These are phyloP conservation scores for Cirrhinus mrigala DNA, from an alignment of 2,797 vertebrate genomes.

Conservation along the genomic window DNA sequence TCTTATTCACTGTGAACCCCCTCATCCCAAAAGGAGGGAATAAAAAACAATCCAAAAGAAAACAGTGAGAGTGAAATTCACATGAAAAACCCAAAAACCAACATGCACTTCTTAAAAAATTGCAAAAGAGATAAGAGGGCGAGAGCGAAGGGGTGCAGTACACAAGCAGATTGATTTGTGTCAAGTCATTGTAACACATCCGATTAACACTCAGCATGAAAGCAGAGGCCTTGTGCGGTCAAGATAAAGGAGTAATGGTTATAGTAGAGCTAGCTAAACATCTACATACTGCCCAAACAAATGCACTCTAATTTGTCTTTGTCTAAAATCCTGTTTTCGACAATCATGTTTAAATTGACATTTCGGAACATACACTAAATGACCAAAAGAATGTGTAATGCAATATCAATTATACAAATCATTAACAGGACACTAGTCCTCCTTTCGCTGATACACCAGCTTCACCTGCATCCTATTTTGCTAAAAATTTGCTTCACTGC, in stretches of 20 bases:
- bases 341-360: not conserved
- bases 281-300: constrained; percentile 20
- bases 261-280: constrained; percentile 20
- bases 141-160: constrained; percentile 15
- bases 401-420: not conserved
- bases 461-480: not conserved
- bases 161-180: not conserved
- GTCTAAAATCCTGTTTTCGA: not conserved
- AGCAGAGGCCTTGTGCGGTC: constrained; percentile 5
- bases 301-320: not conserved
- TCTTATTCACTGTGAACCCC: not conserved
- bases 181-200: constrained; percentile 1
- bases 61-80: not conserved
- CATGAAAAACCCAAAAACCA: not conserved
- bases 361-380: constrained; percentile 3
- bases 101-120: constrained; percentile 2
- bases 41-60: not conserved
- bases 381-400: not conserved
- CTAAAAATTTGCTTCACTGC: not conserved
- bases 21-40: not conserved
- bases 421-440: not conserved
- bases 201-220: constrained; percentile 22
- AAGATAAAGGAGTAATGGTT: constrained; percentile 17
- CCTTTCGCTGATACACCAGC: no score
- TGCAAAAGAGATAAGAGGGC: not conserved